A percentile compares a stretch with the other conserved stretches of the same genome.
These are phyloP conservation scores for Arothron firmamentum DNA, from an alignment of 2,113 vertebrate species.

Conservation along the genomic window DNA sequence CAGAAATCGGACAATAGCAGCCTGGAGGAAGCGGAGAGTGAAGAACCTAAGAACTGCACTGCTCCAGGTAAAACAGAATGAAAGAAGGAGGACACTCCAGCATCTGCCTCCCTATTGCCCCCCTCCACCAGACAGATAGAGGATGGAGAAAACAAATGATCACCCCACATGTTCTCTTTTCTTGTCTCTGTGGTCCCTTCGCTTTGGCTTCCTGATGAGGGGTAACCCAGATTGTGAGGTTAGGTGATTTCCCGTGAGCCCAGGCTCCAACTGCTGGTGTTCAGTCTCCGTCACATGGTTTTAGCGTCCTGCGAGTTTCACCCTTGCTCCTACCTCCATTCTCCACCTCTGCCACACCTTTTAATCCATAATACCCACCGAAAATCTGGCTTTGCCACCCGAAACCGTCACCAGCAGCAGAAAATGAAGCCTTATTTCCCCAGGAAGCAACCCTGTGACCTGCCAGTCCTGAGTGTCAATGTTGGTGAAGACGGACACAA, in stretches of 20 bases:
- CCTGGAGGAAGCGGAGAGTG: constrained; percentile 51
- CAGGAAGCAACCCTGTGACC: too few relatives aligned
- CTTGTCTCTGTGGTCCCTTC: constrained; percentile 2
- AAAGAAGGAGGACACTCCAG: constrained; percentile 51
- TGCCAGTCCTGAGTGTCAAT: too few relatives aligned
- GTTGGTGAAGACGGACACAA: too few relatives aligned
- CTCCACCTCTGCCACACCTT: constrained; percentile 1
- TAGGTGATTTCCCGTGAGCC: constrained; percentile 49
- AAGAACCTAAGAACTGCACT: constrained; percentile 82
- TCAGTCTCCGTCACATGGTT: constrained; percentile 46
- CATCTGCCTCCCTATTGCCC: not conserved
- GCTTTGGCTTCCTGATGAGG: constrained; percentile 20
- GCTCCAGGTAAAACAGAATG: constrained; percentile 78
- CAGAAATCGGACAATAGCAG: constrained; percentile 73
- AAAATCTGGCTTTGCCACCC: not conserved
- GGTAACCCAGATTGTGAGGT: constrained; percentile 55
- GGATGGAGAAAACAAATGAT: constrained; percentile 32
- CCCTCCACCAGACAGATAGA: constrained; percentile 4
- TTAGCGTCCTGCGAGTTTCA: constrained; percentile 33
- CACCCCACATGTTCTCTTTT: constrained; percentile 7
- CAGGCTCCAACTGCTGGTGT: constrained; percentile 25
- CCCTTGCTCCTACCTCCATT: constrained; percentile 8
- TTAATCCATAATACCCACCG: constrained; percentile 3
- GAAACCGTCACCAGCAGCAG: not conserved
- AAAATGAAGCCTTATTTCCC: too few relatives aligned